Conservation (phyloP, 2,113 vertebrate species). For the Poecile atricapillus region DNA sequence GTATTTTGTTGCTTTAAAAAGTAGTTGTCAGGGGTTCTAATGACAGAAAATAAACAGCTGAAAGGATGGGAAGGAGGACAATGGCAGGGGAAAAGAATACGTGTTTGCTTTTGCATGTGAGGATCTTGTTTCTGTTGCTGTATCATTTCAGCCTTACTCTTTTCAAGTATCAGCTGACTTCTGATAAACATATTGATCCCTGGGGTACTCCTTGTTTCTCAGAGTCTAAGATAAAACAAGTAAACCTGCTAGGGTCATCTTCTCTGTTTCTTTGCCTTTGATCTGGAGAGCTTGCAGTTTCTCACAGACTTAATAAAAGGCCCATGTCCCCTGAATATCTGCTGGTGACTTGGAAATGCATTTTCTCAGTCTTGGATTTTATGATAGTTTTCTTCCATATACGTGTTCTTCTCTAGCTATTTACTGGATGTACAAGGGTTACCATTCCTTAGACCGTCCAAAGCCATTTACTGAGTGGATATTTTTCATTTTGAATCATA, state of each 20-base stretch:
- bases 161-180: background rate
- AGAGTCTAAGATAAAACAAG: background rate
- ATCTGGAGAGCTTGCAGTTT: background rate
- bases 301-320: background rate
- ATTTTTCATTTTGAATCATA: background rate
- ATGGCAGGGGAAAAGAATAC: background rate
- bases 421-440: background rate
- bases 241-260: background rate
- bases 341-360: background rate
- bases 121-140: background rate
- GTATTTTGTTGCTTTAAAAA: background rate
- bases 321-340: background rate
- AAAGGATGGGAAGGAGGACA: background rate
- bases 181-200: background rate
- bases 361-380: background rate
- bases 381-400: background rate
- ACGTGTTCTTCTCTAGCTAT: background rate
- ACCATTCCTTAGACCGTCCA: background rate
- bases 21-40: background rate
- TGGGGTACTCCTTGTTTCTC: background rate
- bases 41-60: background rate
- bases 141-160: background rate
- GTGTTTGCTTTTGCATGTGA: background rate
- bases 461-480: background rate
- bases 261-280: background rate